These are phyloP conservation scores for Cephus runcator DNA, from an alignment of 2,888 invertebrate genomes.

Conservation along the genomic window DNA sequence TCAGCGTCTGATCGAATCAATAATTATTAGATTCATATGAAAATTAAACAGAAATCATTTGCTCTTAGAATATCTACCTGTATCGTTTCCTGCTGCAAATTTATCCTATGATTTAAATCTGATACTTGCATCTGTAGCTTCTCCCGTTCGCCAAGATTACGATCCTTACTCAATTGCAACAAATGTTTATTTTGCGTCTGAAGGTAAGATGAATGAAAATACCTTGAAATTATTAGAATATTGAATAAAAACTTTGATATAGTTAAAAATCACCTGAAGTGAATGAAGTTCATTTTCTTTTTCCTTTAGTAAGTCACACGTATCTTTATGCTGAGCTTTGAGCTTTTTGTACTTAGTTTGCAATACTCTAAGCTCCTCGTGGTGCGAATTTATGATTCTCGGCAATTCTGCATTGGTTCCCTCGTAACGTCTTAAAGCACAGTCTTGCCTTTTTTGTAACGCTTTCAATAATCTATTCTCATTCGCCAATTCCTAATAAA, in stretches of 20 bases:
- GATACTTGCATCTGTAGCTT: constrained; percentile 73
- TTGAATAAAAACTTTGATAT: neutral
- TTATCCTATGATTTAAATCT: constrained; percentile 59
- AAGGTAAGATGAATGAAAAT: neutral
- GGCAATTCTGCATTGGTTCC: constrained; percentile 83
- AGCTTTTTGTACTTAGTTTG: constrained; percentile 77
- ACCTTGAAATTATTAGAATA: neutral
- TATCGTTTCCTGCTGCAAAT: constrained; percentile 63
- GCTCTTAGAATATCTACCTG: constrained; percentile 47
- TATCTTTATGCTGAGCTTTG: constrained; percentile 73
- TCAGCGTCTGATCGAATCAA: constrained; percentile 70
- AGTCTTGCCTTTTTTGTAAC: constrained; percentile 83
- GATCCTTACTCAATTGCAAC: constrained; percentile 77
- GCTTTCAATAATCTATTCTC: constrained; percentile 82
- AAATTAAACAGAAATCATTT: neutral
- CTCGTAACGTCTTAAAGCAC: constrained; percentile 81
- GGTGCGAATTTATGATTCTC: constrained; percentile 79
- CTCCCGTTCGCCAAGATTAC: constrained; percentile 79
- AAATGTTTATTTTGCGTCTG: constrained; percentile 78
- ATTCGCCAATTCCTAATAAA: constrained; percentile 72
- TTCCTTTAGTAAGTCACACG: constrained; percentile 74
- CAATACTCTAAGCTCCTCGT: constrained; percentile 80
- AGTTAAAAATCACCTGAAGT: constrained; percentile 62
- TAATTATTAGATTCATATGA: constrained; percentile 3
- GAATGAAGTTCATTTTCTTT: constrained; percentile 76